A percentile compares a stretch with the other conserved stretches of the same genome.
These are phyloP conservation scores for Hyperopisus bebe DNA, from an alignment of 2,113 vertebrate species.

Conservation along the genomic window DNA sequence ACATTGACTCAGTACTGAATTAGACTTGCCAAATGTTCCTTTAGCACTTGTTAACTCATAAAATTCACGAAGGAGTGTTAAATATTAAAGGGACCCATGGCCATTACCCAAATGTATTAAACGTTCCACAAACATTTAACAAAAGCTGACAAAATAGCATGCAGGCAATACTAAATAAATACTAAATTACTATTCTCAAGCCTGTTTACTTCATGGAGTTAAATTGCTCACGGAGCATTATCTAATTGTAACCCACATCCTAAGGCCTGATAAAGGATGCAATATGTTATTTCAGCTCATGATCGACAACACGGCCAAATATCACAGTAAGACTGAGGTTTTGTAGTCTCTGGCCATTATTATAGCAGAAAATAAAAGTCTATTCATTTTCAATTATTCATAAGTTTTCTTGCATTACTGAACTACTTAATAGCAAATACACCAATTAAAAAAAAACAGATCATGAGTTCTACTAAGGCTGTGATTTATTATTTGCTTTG, in stretches of 20 bases:
- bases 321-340: constrained; percentile 10
- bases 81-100: background rate
- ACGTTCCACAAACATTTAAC: background rate
- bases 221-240: background rate
- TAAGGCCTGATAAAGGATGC: background rate
- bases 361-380: constrained; percentile 19
- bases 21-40: background rate
- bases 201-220: background rate
- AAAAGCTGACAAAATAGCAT: background rate
- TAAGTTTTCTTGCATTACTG: constrained; percentile 25
- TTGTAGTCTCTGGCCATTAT: background rate
- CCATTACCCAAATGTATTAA: background rate
- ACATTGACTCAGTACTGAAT: background rate
- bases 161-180: background rate
- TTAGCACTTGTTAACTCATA: background rate
- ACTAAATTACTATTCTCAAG: background rate
- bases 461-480: constrained; percentile 10
- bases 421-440: constrained; percentile 17
- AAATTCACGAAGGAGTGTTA: background rate
- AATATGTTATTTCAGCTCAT: constrained; percentile 8
- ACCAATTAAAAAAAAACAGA: constrained; percentile 26
- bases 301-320: background rate
- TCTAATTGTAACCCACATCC: background rate
- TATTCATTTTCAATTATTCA: constrained; percentile 20
- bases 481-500: constrained; percentile 20